Evolutionary conservation across 2,113 vertebrate species (phyloP), one percentile per base, ranked within the genome.

Genomic region (Dendrocopos noguchii): DNA sequence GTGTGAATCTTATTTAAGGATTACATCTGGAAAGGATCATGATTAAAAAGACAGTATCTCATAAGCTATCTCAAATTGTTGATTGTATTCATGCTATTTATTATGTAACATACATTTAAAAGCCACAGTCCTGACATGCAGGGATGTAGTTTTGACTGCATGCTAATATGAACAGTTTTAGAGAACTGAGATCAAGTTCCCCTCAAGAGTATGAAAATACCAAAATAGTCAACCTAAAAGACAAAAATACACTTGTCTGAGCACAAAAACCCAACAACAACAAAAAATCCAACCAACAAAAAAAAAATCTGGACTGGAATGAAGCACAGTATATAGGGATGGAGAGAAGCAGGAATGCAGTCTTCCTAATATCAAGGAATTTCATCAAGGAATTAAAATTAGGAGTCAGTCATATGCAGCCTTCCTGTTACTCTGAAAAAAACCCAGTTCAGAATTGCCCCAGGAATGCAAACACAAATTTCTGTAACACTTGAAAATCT

Each of bases 301-400:
- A 68, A 66, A 95, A 87, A 56, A 96, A 89, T 68, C 25, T 18
- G 10, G 42, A 96, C 88, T 52, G 75, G 56, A 94, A 94, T 71
- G 61, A 87, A 80, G 64, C 8, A 65, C 7, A 68, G 9, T 11
- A 47, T 15, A 50, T 4, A 73, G 17, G 20, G 52, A 81, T 5
- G 85, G 56, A 61, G 14, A 55, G 28, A 52, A 61, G 24, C 15
- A 68, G 29, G 15, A 87, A 75, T 46, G 1, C 3, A 1, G 71
- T 78, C 65, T 77, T 77, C 64, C 53, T 1, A 0, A 17, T 64
- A 67, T 2, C 39, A 55, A 78, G 74, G 10, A 64, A 85, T 74
- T 81, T 56, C 12, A 60, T 67, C 22, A 74, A 59, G 31, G 27
- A 73, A 89, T 8, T 66, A 63, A 50, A 81, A 12, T 59, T 63